Percentiles rank a stretch among this genome's conserved stretches.
phyloP scores from a whole-genome alignment of 2,888 invertebrate species.

The Empis stercorea region DNA sequence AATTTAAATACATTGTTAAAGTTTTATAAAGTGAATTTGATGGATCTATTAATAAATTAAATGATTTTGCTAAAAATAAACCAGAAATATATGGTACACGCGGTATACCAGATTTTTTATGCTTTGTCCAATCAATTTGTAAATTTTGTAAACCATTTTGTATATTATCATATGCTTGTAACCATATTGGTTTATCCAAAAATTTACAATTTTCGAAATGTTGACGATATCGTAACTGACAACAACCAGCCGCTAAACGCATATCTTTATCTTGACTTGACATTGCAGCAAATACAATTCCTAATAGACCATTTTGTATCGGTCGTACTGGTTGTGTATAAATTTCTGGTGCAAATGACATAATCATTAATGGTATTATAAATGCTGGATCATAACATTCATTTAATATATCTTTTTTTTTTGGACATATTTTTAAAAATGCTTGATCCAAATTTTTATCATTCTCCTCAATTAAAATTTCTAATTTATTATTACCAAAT shows the following conservation, averaged over 20 bases:
- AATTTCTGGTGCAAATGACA: constrained; percentile 61
- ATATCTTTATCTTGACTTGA: constrained; percentile 52
- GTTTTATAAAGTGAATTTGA: constrained; percentile 62
- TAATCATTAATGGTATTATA: constrained; percentile 61
- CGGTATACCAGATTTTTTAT: constrained; percentile 31
- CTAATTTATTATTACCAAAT: constrained; percentile 26
- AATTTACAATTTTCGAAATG: constrained; percentile 56
- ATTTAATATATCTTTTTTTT: constrained; percentile 23
- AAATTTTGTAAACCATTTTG: constrained; percentile 28
- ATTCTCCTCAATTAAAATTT: constrained; percentile 24
- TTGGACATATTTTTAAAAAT: constrained; percentile 27
- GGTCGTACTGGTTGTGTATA: constrained; percentile 59
- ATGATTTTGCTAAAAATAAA: constrained; percentile 29
- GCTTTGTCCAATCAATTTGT: constrained; percentile 26
- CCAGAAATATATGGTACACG: constrained; percentile 29
- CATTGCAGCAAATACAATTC: constrained; percentile 55
- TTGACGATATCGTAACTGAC: constrained; percentile 57
- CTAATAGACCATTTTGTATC: constrained; percentile 54
- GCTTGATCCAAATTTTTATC: constrained; percentile 16
- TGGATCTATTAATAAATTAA: constrained; percentile 60
- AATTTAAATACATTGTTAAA: constrained; percentile 63
- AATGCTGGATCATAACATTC: constrained; percentile 72
- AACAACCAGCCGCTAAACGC: constrained; percentile 60
- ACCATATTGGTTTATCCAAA: constrained; percentile 33
- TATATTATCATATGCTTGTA: constrained; percentile 32